Conservation (phyloP, 2,888 invertebrate species). For the Xanthia togata region DNA sequence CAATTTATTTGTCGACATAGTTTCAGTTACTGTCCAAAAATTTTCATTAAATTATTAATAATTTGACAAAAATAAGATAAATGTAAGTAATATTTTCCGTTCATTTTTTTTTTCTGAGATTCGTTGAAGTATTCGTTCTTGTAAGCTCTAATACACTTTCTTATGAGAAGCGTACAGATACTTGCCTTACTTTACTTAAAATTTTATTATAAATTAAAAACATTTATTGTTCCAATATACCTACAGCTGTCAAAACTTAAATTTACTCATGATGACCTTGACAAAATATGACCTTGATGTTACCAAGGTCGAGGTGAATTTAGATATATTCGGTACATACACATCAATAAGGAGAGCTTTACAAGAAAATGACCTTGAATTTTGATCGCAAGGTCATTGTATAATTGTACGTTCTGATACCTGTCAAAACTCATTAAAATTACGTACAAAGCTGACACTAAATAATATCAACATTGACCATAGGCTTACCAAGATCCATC, state of each 20-base stretch:
- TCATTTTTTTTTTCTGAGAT: constrained; percentile 56
- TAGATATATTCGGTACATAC: neutral
- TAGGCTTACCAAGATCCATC: neutral
- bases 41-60: neutral
- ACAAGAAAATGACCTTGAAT: constrained; percentile 2
- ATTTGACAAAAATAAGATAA: neutral
- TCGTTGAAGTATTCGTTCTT: constrained; percentile 58
- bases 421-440: constrained; percentile 37
- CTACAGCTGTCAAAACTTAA: constrained; percentile 44
- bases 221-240: constrained; percentile 18
- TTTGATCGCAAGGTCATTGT: constrained; percentile 11
- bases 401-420: constrained; percentile 10
- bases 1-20: constrained; percentile 32
- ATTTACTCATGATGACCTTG: constrained; percentile 4
- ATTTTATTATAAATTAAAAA: constrained; percentile 41
- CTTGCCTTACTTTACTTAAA: constrained; percentile 37
- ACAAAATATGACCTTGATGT: constrained; percentile 19
- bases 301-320: constrained; percentile 16
- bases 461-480: constrained; percentile 47
- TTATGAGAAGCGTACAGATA: constrained; percentile 55
- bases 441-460: constrained; percentile 44
- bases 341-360: constrained; percentile 25
- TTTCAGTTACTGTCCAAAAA: constrained; percentile 16
- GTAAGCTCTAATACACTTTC: constrained; percentile 66
- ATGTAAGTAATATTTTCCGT: constrained; percentile 8